Evolutionary conservation across 2,797 vertebrate species (phyloP), one percentile per base, ranked within the genome.

Genomic region (Aphelocoma californica): DNA sequence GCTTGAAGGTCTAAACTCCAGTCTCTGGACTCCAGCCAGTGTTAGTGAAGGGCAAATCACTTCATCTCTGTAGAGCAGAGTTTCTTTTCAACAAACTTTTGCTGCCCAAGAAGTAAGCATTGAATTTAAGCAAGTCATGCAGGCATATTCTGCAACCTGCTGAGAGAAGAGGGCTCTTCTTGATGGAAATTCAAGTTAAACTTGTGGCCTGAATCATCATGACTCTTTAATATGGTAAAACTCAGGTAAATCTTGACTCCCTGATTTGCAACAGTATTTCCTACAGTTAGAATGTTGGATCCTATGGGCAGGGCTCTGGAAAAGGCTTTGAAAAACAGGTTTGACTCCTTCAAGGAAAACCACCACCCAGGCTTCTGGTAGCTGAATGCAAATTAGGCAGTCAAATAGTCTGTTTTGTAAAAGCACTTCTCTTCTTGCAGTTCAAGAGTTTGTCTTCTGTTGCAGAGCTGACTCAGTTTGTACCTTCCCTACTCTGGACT

Each of bases 271-370:
- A 31, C 8, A 61, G 19, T 24, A 73, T 81, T 84, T 95, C 42
- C 47, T 92, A 58, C 21, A 86, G 61, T 86, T 75, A 60, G 42
- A 72, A 34, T 25, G 44, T 12, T 81, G 64, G 85, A 92, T 86
- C 48, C 66, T 80, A 29, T 45, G 36, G 92, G 88, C 47, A 85
- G 70, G 90, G 86, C 73, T 84, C 62, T 70, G 44, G 36, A 84
- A 92, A 90, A 93, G 29, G n/a, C 45, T 90, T 94, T 90, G 92
- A 90, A 95, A 86, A 97, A 95, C 96, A 95, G 86, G 94, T 93
- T 92, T 94, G 81, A 60, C 86, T 90, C 70, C 96, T 90, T 77
- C 81, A 92, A 79, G 62, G 36, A 93, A 94, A 95, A 90, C 40
- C 88, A 92, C 77, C 31, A 62, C 58, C n/a, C 40, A 83, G 17